Percentiles rank a stretch among this genome's conserved stretches.
These are phyloP conservation scores for Myodes glareolus DNA, from an alignment of 2,113 vertebrate species.

Conservation along the genomic window DNA sequence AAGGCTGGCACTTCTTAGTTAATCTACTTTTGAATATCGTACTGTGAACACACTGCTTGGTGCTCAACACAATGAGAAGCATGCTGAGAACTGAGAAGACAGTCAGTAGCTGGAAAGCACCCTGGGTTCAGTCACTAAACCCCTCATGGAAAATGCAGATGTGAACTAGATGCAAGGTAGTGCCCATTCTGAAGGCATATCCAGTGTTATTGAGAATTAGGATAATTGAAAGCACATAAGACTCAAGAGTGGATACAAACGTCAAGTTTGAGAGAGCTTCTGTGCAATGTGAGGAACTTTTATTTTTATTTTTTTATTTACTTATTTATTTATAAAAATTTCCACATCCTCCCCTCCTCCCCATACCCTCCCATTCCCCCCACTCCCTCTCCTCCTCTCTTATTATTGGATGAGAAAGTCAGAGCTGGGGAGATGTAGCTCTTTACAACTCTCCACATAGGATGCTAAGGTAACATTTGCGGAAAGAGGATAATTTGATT, in stretches of 20 bases:
- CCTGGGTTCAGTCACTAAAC: rapidly evolving
- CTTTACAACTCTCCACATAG: too few species aligned
- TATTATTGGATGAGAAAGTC: not conserved
- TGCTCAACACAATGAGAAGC: not conserved
- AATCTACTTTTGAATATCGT: not conserved
- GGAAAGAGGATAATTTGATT: not conserved
- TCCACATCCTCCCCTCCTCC: too few species aligned
- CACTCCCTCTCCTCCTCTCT: too few species aligned
- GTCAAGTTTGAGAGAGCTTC: not conserved
- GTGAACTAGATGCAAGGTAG: not conserved
- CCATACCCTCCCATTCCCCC: too few species aligned
- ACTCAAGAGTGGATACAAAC: not conserved
- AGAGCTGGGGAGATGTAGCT: not conserved
- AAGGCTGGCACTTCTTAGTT: not conserved
- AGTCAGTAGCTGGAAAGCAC: not conserved
- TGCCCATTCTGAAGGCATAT: not conserved
- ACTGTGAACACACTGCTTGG: not conserved
- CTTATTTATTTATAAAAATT: too few species aligned
- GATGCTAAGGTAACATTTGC: too few species aligned
- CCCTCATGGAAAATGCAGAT: rapidly evolving
- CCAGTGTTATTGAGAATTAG: not conserved
- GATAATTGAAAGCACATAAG: not conserved
- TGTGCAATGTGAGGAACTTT: not conserved
- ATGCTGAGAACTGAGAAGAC: rapidly evolving
- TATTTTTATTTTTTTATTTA: too few species aligned